Percentiles rank a stretch among this genome's conserved stretches.
phyloP scores from a whole-genome alignment of 2,888 invertebrate species.

The Cheiracanthium punctorium region DNA sequence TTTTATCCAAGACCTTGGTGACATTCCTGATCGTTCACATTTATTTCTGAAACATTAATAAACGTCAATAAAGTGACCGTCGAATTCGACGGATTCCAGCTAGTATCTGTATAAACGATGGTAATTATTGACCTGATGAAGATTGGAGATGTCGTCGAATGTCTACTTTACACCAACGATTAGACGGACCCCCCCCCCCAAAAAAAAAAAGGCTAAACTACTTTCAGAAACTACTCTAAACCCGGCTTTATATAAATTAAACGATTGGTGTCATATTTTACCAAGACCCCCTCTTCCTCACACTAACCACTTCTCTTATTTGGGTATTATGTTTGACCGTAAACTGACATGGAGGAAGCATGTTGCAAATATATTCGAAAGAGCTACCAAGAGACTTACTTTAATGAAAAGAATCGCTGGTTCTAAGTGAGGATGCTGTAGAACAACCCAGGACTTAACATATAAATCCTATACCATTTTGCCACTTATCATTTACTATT shows the following conservation, averaged over 20 bases:
- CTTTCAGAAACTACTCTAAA: conserved; percentile 1
- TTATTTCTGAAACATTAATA: too few species aligned
- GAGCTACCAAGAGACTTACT: not conserved
- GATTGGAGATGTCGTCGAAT: not conserved
- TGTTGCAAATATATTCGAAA: not conserved
- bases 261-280: conserved; percentile 18
- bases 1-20: too few species aligned
- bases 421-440: not conserved
- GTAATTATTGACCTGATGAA: not conserved
- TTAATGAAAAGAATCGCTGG: not conserved
- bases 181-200: not conserved
- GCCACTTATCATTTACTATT: not conserved
- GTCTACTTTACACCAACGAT: conserved; percentile 10
- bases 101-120: conserved; percentile 18
- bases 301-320: conserved; percentile 11
- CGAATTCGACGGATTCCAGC: too few species aligned
- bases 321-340: conserved; percentile 11
- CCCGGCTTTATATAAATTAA: not conserved
- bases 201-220: conserved; percentile 10
- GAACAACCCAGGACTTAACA: not conserved
- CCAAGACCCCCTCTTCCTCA: conserved; percentile 14
- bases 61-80: too few species aligned
- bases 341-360: conserved; percentile 13
- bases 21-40: too few species aligned
- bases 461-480: not conserved